A percentile compares a stretch with the other conserved stretches of the same genome.
Evolutionary conservation across 1,140 invertebrate genomes (phyloP).

Genomic region (Propsilocerus akamusi): DNA sequence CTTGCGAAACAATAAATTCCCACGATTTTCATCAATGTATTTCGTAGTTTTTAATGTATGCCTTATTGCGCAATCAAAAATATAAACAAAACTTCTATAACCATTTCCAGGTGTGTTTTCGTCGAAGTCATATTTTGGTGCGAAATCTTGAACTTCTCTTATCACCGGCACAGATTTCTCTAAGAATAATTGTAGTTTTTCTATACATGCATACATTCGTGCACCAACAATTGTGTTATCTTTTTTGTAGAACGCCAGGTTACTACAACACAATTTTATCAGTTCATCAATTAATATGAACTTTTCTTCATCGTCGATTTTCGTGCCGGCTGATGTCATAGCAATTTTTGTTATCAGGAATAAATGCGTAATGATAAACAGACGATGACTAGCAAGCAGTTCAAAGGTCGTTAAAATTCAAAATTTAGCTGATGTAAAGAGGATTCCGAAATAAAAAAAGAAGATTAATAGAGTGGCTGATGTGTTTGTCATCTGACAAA

Average conservation of each 20-base stretch:
- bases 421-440: too few relatives aligned
- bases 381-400: too few relatives aligned
- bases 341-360: too few relatives aligned
- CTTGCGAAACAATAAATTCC: constrained; percentile 59
- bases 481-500: too few relatives aligned
- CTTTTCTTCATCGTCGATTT: background rate
- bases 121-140: constrained; percentile 60
- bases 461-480: too few relatives aligned
- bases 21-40: constrained; percentile 44
- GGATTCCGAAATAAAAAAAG: too few relatives aligned
- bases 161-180: background rate
- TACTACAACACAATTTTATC: background rate
- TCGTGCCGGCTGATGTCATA: background rate
- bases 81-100: constrained; percentile 58
- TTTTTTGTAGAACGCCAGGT: background rate
- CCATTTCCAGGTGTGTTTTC: constrained; percentile 66
- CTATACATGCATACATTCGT: background rate
- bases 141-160: constrained; percentile 16
- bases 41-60: constrained; percentile 41
- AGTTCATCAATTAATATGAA: background rate
- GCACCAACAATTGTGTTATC: background rate
- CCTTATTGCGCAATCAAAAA: constrained; percentile 50
- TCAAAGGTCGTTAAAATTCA: too few relatives aligned
- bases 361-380: too few relatives aligned
- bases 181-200: background rate